phyloP scores from a whole-genome alignment of 2,797 vertebrate genomes.

The Champsocephalus esox region DNA sequence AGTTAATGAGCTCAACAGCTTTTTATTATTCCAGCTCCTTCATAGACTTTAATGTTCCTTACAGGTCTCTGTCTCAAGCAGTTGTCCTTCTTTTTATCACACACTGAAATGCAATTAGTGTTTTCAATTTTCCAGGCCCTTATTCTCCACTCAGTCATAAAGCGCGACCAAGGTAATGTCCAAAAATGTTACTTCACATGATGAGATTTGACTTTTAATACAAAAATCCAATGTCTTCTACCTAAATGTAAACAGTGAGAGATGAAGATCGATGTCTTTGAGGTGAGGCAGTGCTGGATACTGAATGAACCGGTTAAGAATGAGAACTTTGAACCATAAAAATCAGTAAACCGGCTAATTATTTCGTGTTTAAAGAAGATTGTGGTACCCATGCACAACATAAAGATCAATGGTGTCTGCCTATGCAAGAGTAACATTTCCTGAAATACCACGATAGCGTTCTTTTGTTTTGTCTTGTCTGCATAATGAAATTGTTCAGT shows the following conservation, averaged over 20 bases:
- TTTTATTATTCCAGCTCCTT: conserved; percentile 55
- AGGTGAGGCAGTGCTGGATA: conserved; percentile 7
- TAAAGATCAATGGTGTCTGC: not conserved
- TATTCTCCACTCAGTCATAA: conserved; percentile 54
- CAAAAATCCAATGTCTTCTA: conserved; percentile 4
- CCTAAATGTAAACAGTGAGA: conserved; percentile 21
- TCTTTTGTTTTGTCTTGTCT: conserved; percentile 8
- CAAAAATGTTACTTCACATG: conserved; percentile 43
- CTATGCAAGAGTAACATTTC: not conserved
- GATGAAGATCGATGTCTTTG: conserved; percentile 9
- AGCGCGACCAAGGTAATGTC: conserved; percentile 41
- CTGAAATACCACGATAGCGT: not conserved
- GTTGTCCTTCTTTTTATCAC: conserved; percentile 61
- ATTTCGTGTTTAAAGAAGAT: not conserved
- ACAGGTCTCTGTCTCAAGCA: conserved; percentile 43
- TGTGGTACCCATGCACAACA: not conserved
- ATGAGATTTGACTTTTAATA: conserved; percentile 25
- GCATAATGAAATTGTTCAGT: not conserved
- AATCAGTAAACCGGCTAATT: not conserved
- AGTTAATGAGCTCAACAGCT: conserved; percentile 56
- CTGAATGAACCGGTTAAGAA: conserved; percentile 13
- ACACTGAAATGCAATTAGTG: conserved; percentile 55
- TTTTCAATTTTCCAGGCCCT: conserved; percentile 57
- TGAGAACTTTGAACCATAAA: conserved; percentile 2
- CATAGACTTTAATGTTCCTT: conserved; percentile 51